Percentiles rank a stretch among this genome's conserved stretches.
Evolutionary conservation across 2,797 vertebrate species (phyloP).

Genomic region (Phrynocephalus guinanensis): DNA sequence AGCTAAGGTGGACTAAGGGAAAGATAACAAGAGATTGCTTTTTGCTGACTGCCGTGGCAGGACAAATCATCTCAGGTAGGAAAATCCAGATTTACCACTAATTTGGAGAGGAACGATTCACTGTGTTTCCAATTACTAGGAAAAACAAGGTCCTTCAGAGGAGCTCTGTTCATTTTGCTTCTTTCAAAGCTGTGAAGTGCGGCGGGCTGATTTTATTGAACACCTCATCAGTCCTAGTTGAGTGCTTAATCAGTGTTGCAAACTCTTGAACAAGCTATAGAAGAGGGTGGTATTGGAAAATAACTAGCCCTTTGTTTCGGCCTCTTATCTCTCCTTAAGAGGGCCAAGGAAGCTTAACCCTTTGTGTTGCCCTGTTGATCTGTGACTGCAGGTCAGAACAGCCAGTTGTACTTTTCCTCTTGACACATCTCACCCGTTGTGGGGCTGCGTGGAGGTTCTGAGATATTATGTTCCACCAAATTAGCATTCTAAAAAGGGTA

Average conservation of each 20-base stretch:
- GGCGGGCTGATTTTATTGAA: conserved; percentile 62
- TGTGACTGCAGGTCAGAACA: neutral
- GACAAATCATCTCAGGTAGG: conserved; percentile 19
- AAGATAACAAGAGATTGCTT: neutral
- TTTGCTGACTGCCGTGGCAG: neutral
- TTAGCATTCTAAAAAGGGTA: neutral
- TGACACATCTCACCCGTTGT: neutral
- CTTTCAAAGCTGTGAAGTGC: conserved; percentile 54
- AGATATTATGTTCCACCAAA: neutral
- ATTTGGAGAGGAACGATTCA: conserved; percentile 56
- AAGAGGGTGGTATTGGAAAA: conserved; percentile 24
- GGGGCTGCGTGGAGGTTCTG: neutral
- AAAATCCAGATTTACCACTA: conserved; percentile 55
- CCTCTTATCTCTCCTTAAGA: conserved; percentile 32
- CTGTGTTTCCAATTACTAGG: conserved; percentile 56
- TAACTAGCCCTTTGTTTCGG: conserved; percentile 32
- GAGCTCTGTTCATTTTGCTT: conserved; percentile 47
- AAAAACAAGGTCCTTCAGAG: conserved; percentile 42
- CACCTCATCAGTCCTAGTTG: conserved; percentile 61
- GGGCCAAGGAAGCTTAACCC: conserved; percentile 26
- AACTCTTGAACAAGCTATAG: conserved; percentile 41
- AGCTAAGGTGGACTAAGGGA: neutral
- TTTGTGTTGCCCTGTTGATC: neutral
- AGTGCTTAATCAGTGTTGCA: conserved; percentile 53
- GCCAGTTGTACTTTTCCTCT: neutral